Evolutionary conservation across 2,888 invertebrate genomes (phyloP), one percentile per base, ranked within the genome.

Genomic region (Ceriagrion tenellum): DNA sequence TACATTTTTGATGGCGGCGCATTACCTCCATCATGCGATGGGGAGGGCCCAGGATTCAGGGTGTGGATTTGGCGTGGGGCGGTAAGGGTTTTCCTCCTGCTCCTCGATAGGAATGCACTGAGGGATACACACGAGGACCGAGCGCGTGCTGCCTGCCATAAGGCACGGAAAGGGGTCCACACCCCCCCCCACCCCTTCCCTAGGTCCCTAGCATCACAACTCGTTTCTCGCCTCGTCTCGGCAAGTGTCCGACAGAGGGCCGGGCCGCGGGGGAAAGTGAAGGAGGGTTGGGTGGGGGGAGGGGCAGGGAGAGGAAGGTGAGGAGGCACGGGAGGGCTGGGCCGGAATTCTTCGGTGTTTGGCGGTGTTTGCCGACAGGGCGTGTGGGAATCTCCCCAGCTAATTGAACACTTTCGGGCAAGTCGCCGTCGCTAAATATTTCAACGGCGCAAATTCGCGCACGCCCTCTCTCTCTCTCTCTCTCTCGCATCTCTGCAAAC

Each of bases 21-120:
- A 81, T 81, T 81, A 81, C 81, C 81, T 81, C 35, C 69, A 69
- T 69, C 69, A 69, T 26, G 23, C 13, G 12, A 59, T 20, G 59
- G 20, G 59, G 56, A 16, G 56, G 2, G 23, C 69, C 26, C 1
- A 12, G 69, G 69, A 12, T 18, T 23, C 26, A n/a, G 69, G 63
- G 63, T 8, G 8, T 56, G 12, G 59, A 59, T 59, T 20, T 20
- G 59, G 20, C 18, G 16, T 59, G 59, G 59, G 81, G 16, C 18
- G 35, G 12, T 23, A n/a, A n/a, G n/a, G n/a, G 6, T 47, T 2
- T 2, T 47, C 8, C n/a, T 23, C 26, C 4, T 26, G 59, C 10
- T 69, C 81, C 18, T 81, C 81, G 81, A 35, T 81, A 81, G 81
- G 81, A 81, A 81, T 81, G 81, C 35, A 81, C 81, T 35, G 81